Base-by-base conservation (phyloP, 2,113 vertebrate genomes). In the Pachypanchax playfairii region DNA sequence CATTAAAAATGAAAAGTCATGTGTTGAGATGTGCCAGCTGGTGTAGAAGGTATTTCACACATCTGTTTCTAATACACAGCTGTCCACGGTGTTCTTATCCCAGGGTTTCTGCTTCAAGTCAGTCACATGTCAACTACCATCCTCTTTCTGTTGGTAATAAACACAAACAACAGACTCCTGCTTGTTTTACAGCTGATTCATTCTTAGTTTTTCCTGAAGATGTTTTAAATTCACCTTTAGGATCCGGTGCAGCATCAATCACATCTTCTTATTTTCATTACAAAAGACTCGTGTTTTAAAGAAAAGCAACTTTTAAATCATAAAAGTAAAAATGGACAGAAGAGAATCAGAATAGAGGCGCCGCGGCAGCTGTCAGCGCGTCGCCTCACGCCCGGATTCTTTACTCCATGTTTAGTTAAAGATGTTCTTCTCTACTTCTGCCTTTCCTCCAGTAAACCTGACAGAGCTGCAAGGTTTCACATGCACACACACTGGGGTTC, bases 51-150 rank as follows among this genome's bases (percentile, higher is more conserved):
- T 74, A 87, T 87, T 89, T 82, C 67, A 82, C 75, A 82, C 87
- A 85, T 86, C 78, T 86, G 87, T 73, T 87, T 85, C 68, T 58
- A 83, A 82, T 87, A 66, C 64, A 62, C 58, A 44, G 70, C 81
- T 87, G 82, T 87, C 84, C 84, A 84, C 82, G 79, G 66, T 82
- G 75, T 70, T 79, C 70, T 75, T 56, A 20, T 70, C 73, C 73
- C 73, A 77, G 83, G 70, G 70, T 57, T 85, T 70, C 60, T 72
- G 55, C 68, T 73, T 38, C 18, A 62, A 80, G 58, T 57, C 46
- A 24, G 43, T 24, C 69, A 65, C 64, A 38, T 56, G 58, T 42
- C 9, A n/a, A 17, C 15, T 63, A 68, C 31, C 61, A 55, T 71
- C 70, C 61, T 63, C 5, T 72, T 49, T 10, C 20, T 62, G 10